These are phyloP conservation scores for Gallinago jamesoni DNA, from an alignment of 2,113 vertebrate genomes.

Conservation along the genomic window DNA sequence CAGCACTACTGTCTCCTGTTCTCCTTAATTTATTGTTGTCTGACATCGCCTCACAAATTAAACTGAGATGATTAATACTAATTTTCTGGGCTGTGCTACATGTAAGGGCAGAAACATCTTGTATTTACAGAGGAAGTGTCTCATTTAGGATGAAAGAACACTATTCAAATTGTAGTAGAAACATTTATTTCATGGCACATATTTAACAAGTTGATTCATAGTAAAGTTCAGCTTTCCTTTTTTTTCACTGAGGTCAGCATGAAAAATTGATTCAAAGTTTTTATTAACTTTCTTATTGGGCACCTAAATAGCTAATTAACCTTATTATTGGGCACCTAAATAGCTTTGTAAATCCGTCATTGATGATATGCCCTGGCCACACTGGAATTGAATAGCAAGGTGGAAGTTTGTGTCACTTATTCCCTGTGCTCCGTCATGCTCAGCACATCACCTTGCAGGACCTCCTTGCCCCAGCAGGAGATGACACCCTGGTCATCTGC, in stretches of 20 bases:
- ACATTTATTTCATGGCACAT: not conserved
- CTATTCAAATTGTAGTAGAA: not conserved
- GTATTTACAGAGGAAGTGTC: not conserved
- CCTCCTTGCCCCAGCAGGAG: not conserved
- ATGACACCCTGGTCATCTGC: not conserved
- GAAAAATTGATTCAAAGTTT: not conserved
- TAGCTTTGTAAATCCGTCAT: not conserved
- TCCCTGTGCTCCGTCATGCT: not conserved
- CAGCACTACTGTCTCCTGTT: not conserved
- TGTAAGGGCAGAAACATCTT: not conserved
- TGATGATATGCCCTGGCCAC: not conserved
- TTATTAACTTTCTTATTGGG: not conserved
- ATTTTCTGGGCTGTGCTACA: not conserved
- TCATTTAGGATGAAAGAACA: constrained; percentile 2
- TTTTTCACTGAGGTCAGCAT: not conserved
- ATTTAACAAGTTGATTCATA: not conserved
- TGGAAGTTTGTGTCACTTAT: not conserved
- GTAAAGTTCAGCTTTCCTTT: not conserved
- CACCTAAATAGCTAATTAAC: not conserved
- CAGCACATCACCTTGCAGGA: not conserved
- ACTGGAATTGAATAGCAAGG: not conserved
- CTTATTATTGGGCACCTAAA: not conserved
- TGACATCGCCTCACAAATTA: constrained; percentile 18
- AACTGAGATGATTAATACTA: constrained; percentile 31
- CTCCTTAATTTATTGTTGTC: constrained; percentile 35